Evolutionary conservation across 2,797 vertebrate species (phyloP), one percentile per base, ranked within the genome.

Genomic region (Melanotaenia maccullochi): DNA sequence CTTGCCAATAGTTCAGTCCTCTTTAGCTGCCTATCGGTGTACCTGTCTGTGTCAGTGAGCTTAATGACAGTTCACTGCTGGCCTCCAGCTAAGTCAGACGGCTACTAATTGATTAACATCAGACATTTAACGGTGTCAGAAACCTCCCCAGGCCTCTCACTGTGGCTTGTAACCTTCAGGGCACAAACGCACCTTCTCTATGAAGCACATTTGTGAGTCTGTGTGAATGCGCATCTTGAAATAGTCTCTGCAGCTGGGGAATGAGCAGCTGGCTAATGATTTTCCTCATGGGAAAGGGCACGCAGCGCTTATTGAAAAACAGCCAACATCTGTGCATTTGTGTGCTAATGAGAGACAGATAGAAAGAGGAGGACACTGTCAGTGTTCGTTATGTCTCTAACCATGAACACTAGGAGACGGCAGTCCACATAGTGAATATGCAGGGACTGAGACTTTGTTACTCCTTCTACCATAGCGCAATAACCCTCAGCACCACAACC

Each of bases 41-140:
- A 77, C 73, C 75, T 71, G 76, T 82, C 76, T 82, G 70, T 44
- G 57, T 73, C 58, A 75, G 64, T 28, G 38, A 55, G 60, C 73
- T 74, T 79, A 89, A 70, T 79, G 73, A 66, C 84, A 83, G 72
- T 68, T 81, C 76, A 64, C 47, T 28, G 28, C 67, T 69, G 77
- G 73, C 81, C 78, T 71, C 60, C 79, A 84, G 86, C 85, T 89
- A 83, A 74, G 73, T 76, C 83, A 59, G 70, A 81, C 75, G 75
- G 85, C 84, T 64, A 47, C 75, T 90, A 91, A 93, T 90, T 92
- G 89, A 92, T 91, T 90, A 85, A 89, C 83, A 87, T 85, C 79
- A 78, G 65, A 75, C 79, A 59, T 79, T 80, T 87, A 81, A 65
- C 65, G 5, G 75, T 83, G 89, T 84, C 69, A 54, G 73, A 86